Conservation (phyloP, 2,113 vertebrate species). For the Planiliza haematocheilus region DNA sequence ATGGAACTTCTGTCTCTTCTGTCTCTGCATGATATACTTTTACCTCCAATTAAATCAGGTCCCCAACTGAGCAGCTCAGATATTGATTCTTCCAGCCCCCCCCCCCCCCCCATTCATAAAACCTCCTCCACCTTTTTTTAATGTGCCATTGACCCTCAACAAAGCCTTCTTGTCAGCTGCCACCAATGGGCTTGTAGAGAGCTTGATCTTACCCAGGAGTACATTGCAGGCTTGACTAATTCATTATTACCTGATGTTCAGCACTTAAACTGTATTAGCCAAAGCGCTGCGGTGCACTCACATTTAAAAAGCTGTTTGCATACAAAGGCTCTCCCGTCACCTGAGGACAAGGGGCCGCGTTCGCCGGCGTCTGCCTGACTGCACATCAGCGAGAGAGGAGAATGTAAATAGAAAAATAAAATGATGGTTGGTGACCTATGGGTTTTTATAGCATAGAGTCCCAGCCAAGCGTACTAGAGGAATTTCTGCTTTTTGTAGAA, state of each 20-base stretch:
- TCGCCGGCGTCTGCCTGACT: slow-evolving; percentile 8
- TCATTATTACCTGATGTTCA: slow-evolving; percentile 50
- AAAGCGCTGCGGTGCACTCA: slow-evolving; percentile 19
- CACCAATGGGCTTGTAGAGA: slow-evolving; percentile 3
- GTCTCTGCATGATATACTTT: slow-evolving; percentile 27
- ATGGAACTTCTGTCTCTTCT: slow-evolving; percentile 11
- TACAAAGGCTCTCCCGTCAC: slow-evolving; percentile 25
- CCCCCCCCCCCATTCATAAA: slow-evolving; percentile 26
- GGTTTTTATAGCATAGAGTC: background rate
- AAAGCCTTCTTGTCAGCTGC: slow-evolving; percentile 33
- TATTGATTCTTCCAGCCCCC: slow-evolving; percentile 41
- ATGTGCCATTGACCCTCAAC: slow-evolving; percentile 21
- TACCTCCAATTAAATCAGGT: slow-evolving; percentile 46
- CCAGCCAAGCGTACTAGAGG: background rate
- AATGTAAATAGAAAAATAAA: background rate
- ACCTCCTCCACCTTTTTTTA: background rate
- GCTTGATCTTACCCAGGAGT: slow-evolving; percentile 8
- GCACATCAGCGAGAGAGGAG: slow-evolving; percentile 7
- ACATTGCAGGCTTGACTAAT: slow-evolving; percentile 6
- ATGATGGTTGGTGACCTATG: background rate
- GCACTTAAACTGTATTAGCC: slow-evolving; percentile 38
- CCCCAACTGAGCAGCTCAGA: slow-evolving; percentile 29
- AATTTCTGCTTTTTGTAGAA: background rate
- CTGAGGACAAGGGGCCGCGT: slow-evolving; percentile 9
- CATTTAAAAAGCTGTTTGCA: slow-evolving; percentile 28